These are phyloP conservation scores for Montipora capricornis DNA, from an alignment of 64 coral and sea anemone genomes.

Conservation along the genomic window DNA sequence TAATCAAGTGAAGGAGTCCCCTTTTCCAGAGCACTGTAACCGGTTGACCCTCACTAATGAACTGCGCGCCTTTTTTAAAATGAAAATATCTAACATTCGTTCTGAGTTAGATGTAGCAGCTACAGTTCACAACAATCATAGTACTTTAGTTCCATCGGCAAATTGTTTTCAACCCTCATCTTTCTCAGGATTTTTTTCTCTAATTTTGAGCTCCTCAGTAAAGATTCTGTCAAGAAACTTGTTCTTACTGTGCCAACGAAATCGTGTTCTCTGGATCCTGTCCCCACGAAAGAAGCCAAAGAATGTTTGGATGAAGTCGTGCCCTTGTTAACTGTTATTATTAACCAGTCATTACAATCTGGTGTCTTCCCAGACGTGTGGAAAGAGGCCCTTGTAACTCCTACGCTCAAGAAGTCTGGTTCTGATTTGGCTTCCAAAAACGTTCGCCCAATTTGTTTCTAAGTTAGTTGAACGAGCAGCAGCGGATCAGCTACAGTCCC, in stretches of 20 bases:
- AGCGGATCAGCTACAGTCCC: not conserved
- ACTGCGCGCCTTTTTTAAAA: not conserved
- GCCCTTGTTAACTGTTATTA: too few relatives aligned
- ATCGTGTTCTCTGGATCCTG: not conserved
- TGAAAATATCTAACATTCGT: not conserved
- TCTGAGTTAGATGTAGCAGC: not conserved
- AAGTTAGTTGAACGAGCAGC: not conserved
- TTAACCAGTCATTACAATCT: too few relatives aligned
- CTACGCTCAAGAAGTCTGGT: too few relatives aligned
- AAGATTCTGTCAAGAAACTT: not conserved
- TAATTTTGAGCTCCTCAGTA: not conserved
- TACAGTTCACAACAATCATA: not conserved
- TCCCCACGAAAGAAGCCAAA: not conserved
- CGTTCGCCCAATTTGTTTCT: too few relatives aligned
- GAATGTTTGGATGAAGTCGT: too few relatives aligned
- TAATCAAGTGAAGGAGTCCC: constrained; percentile 4
- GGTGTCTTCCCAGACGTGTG: too few relatives aligned
- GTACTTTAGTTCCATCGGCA: not conserved
- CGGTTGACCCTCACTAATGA: not conserved
- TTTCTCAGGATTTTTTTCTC: not conserved
- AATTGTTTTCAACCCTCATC: not conserved
- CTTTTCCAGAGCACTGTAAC: not conserved
- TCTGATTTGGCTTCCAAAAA: too few relatives aligned
- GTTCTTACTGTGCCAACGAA: not conserved
- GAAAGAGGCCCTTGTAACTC: too few relatives aligned